Conservation (phyloP, 2,888 invertebrate genomes). For the Ellobium chinense region DNA sequence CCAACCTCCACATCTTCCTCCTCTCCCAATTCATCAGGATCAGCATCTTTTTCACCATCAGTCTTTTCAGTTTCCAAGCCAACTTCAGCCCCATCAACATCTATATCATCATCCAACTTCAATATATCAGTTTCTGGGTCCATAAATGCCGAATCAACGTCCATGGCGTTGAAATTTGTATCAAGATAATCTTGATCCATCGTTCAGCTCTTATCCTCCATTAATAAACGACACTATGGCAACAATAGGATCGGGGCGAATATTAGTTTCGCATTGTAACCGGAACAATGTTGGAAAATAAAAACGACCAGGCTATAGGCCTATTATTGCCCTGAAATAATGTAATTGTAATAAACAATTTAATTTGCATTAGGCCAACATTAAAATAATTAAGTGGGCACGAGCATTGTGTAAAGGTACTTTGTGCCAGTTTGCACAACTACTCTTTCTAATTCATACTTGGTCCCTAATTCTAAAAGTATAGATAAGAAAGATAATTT, state of each 20-base stretch:
- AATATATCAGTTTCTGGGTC: constrained; percentile 68
- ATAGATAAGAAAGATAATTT: too few relatives aligned
- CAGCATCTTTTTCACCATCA: constrained; percentile 48
- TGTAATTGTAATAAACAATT: too few relatives aligned
- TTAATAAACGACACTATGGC: constrained; percentile 14
- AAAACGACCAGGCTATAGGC: too few relatives aligned
- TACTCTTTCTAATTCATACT: too few relatives aligned
- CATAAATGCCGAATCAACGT: constrained; percentile 59
- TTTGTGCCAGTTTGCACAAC: too few relatives aligned
- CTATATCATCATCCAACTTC: constrained; percentile 61
- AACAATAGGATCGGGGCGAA: constrained; percentile 15
- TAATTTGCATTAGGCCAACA: too few relatives aligned
- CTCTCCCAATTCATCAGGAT: constrained; percentile 50
- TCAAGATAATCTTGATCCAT: constrained; percentile 41
- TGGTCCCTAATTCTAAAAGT: too few relatives aligned
- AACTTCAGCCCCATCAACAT: constrained; percentile 53
- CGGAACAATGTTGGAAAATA: too few relatives aligned
- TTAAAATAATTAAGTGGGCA: too few relatives aligned
- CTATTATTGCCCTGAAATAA: too few relatives aligned
- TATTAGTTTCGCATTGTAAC: constrained; percentile 11
- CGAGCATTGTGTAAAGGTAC: too few relatives aligned
- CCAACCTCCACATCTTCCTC: constrained; percentile 7
- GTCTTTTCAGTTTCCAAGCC: not conserved
- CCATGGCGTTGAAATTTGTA: constrained; percentile 58
- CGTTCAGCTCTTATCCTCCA: not conserved